A percentile compares a stretch with the other conserved stretches of the same genome.
Evolutionary conservation across 2,113 vertebrate genomes (phyloP).

Genomic region (Cyanistes caeruleus): DNA sequence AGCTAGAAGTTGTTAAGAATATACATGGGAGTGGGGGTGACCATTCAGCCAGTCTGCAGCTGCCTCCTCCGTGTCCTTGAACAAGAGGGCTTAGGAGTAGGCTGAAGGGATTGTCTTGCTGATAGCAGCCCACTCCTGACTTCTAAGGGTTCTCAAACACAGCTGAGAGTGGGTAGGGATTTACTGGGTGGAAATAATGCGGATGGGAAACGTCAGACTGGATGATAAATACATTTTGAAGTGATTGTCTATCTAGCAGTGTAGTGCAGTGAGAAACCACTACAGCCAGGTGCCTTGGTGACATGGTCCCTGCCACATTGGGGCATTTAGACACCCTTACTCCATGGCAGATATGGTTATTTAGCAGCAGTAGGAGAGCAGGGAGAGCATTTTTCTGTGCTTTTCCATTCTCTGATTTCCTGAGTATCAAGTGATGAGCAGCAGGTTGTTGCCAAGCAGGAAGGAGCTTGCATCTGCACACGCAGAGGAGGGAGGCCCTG

Average conservation of each 20-base stretch:
- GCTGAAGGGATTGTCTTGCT: conserved; percentile 11
- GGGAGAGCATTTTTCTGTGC: background rate
- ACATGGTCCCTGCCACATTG: accelerated
- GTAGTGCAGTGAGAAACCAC: background rate
- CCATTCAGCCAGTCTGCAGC: conserved; percentile 14
- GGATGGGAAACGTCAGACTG: background rate
- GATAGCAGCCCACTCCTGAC: conserved; percentile 1
- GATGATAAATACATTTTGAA: accelerated
- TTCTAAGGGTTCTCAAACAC: background rate
- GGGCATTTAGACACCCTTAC: background rate
- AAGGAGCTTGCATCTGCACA: background rate
- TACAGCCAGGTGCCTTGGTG: background rate
- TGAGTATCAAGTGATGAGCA: background rate
- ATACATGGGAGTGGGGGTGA: background rate
- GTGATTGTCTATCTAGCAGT: background rate
- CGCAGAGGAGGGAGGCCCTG: background rate
- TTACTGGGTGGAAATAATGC: background rate
- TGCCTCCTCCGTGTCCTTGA: conserved; percentile 45
- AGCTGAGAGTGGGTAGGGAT: conserved; percentile 20
- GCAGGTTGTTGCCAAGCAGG: background rate
- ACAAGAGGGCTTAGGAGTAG: background rate
- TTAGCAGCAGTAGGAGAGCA: background rate
- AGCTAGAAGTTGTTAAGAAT: conserved; percentile 35
- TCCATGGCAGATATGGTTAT: background rate
- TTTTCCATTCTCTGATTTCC: background rate